Conservation (phyloP, 2,113 vertebrate genomes). For the Zosterops japonicus region DNA sequence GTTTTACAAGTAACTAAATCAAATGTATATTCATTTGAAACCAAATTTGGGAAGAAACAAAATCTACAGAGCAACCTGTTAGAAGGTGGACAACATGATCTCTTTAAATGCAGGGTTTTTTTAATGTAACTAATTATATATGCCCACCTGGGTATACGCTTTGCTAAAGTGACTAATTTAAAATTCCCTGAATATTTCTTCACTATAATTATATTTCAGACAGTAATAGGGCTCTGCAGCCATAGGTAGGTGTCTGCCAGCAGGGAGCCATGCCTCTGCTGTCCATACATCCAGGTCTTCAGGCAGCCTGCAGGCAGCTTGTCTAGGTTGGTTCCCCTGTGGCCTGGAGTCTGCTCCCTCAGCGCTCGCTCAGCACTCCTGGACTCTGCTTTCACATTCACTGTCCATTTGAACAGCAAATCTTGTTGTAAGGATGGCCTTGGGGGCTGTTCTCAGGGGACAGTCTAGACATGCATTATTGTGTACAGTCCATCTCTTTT, state of each 20-base stretch:
- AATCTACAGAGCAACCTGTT: neutral
- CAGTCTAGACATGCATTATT: slow-evolving; percentile 33
- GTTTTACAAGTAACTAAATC: neutral
- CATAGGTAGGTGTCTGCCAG: neutral
- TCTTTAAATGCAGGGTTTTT: neutral
- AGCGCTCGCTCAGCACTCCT: neutral
- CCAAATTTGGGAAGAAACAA: neutral
- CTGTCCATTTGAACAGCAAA: slow-evolving; percentile 23
- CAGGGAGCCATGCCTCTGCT: neutral
- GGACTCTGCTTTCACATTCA: neutral
- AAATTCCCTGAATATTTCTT: neutral
- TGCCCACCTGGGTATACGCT: neutral
- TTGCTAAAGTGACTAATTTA: neutral
- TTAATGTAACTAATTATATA: accelerated
- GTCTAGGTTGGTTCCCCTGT: neutral
- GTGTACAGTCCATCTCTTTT: neutral
- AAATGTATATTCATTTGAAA: neutral
- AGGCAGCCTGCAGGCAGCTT: neutral
- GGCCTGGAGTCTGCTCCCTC: neutral
- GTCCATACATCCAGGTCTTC: neutral
- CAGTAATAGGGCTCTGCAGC: neutral
- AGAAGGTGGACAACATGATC: neutral
- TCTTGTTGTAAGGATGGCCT: slow-evolving; percentile 14
- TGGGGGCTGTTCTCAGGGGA: slow-evolving; percentile 23
- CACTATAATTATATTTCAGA: neutral